Evolutionary conservation across 1,140 invertebrate genomes (phyloP).

Genomic region (Sycophila sp.): DNA sequence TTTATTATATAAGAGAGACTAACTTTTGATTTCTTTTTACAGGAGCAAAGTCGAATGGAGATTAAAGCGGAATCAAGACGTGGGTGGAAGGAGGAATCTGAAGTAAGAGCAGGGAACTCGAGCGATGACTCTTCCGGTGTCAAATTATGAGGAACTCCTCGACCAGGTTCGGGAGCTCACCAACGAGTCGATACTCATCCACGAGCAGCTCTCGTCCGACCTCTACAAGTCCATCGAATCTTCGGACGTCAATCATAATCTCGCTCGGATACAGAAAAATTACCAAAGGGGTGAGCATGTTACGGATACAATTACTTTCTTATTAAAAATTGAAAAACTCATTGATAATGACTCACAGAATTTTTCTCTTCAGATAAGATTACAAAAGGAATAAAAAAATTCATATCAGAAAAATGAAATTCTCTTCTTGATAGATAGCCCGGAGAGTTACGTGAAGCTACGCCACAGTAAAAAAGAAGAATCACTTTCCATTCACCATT

Average conservation of each 20-base stretch:
- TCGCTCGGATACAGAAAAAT: constrained; percentile 50
- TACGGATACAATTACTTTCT: no score
- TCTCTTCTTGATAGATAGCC: background rate
- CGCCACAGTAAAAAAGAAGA: no score
- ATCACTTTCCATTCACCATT: no score
- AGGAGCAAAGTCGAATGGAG: constrained; percentile 47
- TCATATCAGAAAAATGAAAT: background rate
- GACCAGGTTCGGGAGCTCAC: constrained; percentile 66
- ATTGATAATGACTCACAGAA: no score
- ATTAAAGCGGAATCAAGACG: constrained; percentile 16
- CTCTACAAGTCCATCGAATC: no score
- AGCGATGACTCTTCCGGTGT: constrained; percentile 68
- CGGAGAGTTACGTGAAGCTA: no score
- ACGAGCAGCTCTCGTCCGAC: constrained; percentile 59
- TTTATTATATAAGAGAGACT: no score
- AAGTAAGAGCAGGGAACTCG: background rate
- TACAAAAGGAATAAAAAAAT: no score
- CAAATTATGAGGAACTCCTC: constrained; percentile 68
- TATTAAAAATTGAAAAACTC: no score
- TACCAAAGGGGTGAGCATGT: constrained; percentile 57
- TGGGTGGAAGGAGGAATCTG: constrained; percentile 30
- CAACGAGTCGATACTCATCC: constrained; percentile 64
- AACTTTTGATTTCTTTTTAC: no score
- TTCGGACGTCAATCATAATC: constrained; percentile 54
- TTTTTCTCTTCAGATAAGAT: no score